Percentiles rank a stretch among this genome's conserved stretches.
These are phyloP conservation scores for Euwallacea fornicatus DNA, from an alignment of 1,140 invertebrate species.

Conservation along the genomic window DNA sequence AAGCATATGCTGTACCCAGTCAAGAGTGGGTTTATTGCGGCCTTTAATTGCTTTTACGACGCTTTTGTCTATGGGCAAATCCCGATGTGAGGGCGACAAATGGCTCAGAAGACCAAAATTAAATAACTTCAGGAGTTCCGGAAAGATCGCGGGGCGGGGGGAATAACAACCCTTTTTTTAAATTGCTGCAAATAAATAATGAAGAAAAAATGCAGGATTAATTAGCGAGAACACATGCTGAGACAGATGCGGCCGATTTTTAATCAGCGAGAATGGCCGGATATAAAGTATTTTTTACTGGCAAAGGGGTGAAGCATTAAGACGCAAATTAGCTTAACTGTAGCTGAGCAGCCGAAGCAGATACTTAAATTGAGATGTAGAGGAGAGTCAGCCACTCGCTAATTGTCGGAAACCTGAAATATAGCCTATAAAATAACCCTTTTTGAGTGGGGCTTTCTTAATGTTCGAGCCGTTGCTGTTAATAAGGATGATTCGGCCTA, in stretches of 20 bases:
- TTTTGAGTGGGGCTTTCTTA: constrained; percentile 39
- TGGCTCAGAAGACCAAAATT: not conserved
- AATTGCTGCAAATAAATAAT: constrained; percentile 31
- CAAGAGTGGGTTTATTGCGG: constrained; percentile 34
- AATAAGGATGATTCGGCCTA: constrained; percentile 31
- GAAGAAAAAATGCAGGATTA: constrained; percentile 43
- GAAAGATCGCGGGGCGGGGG: not conserved
- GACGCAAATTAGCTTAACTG: not conserved
- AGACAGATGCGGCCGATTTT: constrained; percentile 49
- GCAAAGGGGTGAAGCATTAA: constrained; percentile 29
- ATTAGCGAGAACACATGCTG: constrained; percentile 43
- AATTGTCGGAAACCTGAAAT: constrained; percentile 50
- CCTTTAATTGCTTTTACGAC: constrained; percentile 34
- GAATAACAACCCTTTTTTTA: constrained; percentile 17
- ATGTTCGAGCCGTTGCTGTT: constrained; percentile 28
- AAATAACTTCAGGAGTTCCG: not conserved
- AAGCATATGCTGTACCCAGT: constrained; percentile 37
- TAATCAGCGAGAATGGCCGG: constrained; percentile 46
- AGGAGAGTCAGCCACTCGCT: constrained; percentile 52
- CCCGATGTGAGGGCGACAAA: constrained; percentile 2
- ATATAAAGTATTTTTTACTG: constrained; percentile 28
- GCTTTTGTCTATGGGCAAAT: constrained; percentile 22
- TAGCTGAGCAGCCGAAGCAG: constrained; percentile 28
- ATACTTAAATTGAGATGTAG: constrained; percentile 53
- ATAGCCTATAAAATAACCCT: constrained; percentile 50